Conservation (phyloP, 2,797 vertebrate species). For the Pangasius sanitwongsei region DNA sequence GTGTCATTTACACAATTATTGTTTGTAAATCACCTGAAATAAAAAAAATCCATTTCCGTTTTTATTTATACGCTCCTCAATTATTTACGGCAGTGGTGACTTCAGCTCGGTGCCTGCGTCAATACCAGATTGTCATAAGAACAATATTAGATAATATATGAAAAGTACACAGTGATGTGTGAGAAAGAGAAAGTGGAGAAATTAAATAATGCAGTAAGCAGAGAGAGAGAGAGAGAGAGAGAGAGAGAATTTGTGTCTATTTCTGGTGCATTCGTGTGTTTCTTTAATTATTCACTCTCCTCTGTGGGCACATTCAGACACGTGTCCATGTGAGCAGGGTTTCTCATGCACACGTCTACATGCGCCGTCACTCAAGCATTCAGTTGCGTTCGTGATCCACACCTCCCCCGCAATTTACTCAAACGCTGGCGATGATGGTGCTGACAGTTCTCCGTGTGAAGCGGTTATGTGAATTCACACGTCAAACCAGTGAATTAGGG, state of each 20-base stretch:
- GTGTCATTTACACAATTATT: neutral
- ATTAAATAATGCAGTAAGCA: constrained; percentile 10
- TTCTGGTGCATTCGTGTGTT: constrained; percentile 21
- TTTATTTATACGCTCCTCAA: neutral
- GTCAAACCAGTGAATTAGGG: neutral
- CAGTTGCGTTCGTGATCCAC: constrained; percentile 10
- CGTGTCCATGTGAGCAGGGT: neutral
- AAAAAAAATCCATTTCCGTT: neutral
- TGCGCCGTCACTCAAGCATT: constrained; percentile 19
- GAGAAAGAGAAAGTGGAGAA: neutral
- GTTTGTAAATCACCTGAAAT: neutral
- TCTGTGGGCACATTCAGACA: neutral
- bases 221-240: neutral
- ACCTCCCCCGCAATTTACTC: constrained; percentile 32
- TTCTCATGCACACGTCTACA: neutral
- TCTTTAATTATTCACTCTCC: constrained; percentile 29
- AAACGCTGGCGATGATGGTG: neutral
- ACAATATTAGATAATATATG: neutral
- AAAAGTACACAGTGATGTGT: neutral
- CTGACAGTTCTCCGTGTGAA: neutral
- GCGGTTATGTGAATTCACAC: neutral
- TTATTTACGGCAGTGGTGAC: neutral
- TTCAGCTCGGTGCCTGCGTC: neutral
- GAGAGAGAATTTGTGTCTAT: neutral
- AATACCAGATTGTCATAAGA: neutral